Percentiles rank a stretch among this genome's conserved stretches.
Evolutionary conservation across 2,113 vertebrate genomes (phyloP).

Genomic region (Beaufortia kweichowensis): DNA sequence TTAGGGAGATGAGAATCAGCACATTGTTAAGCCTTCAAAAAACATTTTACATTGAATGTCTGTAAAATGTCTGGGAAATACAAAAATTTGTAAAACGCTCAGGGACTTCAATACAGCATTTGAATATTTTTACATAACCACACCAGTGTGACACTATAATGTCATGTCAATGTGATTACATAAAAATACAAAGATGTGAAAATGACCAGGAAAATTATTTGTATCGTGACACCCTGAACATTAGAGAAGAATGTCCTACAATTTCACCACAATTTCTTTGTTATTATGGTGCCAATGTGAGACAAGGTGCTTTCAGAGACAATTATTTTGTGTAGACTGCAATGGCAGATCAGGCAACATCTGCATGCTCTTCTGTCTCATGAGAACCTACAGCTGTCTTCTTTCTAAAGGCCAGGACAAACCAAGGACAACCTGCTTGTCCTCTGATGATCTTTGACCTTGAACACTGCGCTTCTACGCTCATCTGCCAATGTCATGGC

Average conservation of each 20-base stretch:
- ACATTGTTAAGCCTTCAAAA: constrained; percentile 29
- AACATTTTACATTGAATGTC: constrained; percentile 5
- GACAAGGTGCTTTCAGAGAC: neutral
- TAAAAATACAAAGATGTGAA: neutral
- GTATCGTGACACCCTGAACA: neutral
- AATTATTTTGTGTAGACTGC: neutral
- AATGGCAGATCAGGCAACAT: neutral
- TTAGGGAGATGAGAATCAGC: constrained; percentile 39
- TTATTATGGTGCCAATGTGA: neutral
- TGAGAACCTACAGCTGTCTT: constrained; percentile 77
- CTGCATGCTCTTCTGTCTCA: constrained; percentile 27
- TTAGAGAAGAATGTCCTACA: neutral
- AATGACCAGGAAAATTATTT: no score
- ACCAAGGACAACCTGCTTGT: constrained; percentile 81
- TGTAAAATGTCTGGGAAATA: constrained; percentile 2
- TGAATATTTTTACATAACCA: constrained; percentile 26
- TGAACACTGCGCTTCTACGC: constrained; percentile 82
- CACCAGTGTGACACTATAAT: neutral
- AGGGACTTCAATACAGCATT: neutral
- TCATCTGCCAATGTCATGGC: constrained; percentile 86
- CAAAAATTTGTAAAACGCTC: constrained; percentile 13
- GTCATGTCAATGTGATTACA: constrained; percentile 25
- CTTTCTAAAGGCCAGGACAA: constrained; percentile 77
- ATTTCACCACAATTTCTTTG: neutral
- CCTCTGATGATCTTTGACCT: constrained; percentile 84